Evolutionary conservation across 2,888 invertebrate genomes (phyloP).

Genomic region (Chymomyza procnemis): DNA sequence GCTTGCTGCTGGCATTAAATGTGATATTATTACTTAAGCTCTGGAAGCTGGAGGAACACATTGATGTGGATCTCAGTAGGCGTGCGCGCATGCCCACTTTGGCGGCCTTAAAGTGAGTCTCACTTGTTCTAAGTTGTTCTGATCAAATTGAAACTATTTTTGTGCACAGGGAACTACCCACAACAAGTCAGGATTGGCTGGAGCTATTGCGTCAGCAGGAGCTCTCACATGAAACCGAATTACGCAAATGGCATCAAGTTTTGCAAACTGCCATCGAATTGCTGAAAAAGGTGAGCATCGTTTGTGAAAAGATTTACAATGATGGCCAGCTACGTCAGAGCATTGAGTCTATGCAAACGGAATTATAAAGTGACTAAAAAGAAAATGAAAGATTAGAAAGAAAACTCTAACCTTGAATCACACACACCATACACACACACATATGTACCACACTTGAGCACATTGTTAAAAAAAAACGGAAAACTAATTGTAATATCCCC

Average conservation of each 20-base stretch:
- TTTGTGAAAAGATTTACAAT: constrained; percentile 76
- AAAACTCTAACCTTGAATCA: constrained; percentile 35
- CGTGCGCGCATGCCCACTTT: constrained; percentile 74
- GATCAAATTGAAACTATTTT: not conserved
- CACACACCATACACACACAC: constrained; percentile 22
- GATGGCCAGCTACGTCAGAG: constrained; percentile 71
- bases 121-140: constrained; percentile 9
- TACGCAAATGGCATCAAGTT: constrained; percentile 89
- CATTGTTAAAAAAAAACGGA: not conserved
- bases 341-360: constrained; percentile 69
- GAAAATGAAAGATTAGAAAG: too few species aligned
- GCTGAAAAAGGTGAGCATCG: constrained; percentile 84
- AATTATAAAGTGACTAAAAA: constrained; percentile 52
- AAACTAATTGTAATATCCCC: constrained; percentile 6
- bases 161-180: constrained; percentile 82
- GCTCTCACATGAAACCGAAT: constrained; percentile 87
- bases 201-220: constrained; percentile 89
- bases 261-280: constrained; percentile 85
- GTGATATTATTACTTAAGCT: constrained; percentile 91
- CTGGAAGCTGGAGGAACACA: constrained; percentile 84
- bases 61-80: constrained; percentile 73
- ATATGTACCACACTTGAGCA: constrained; percentile 24
- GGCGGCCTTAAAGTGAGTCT: constrained; percentile 72
- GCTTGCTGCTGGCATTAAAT: constrained; percentile 85
- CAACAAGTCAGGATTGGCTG: constrained; percentile 90